A percentile compares a stretch with the other conserved stretches of the same genome.
Evolutionary conservation across 2,797 vertebrate genomes (phyloP).

Genomic region (Simalia tracyae): DNA sequence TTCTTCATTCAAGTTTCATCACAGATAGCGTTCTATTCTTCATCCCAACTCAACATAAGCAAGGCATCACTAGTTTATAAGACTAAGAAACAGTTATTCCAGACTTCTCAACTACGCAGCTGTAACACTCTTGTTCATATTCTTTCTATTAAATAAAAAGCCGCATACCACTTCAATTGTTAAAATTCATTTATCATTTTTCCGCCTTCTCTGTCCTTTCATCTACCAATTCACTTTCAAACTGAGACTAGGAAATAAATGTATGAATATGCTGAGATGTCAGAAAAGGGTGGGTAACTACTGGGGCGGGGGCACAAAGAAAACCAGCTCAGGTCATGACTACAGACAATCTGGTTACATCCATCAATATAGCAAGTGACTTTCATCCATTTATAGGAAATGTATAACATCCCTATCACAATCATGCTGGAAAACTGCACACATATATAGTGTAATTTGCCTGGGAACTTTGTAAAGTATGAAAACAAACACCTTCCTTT

Average conservation of each 20-base stretch:
- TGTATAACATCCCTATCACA: background rate
- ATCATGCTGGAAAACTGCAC: background rate
- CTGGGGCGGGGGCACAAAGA: background rate
- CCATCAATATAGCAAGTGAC: background rate
- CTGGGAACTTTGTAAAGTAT: background rate
- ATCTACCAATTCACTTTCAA: background rate
- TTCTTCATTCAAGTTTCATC: background rate
- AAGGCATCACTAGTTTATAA: background rate
- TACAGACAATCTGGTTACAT: background rate
- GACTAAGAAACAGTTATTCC: background rate
- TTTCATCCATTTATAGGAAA: background rate
- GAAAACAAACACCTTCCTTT: background rate
- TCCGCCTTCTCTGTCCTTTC: background rate
- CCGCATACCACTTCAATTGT: background rate
- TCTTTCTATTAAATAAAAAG: background rate
- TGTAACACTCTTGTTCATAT: background rate
- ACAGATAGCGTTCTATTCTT: background rate
- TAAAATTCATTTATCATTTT: background rate
- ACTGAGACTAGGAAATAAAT: background rate
- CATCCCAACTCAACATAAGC: background rate
- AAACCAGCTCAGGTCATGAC: background rate
- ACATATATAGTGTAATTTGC: background rate
- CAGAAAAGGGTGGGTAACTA: background rate
- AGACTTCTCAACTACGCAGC: background rate
- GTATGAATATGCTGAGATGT: background rate